A percentile compares a stretch with the other conserved stretches of the same genome.
Evolutionary conservation across 1,140 invertebrate species (phyloP).

Genomic region (Microplitis demolitor): DNA sequence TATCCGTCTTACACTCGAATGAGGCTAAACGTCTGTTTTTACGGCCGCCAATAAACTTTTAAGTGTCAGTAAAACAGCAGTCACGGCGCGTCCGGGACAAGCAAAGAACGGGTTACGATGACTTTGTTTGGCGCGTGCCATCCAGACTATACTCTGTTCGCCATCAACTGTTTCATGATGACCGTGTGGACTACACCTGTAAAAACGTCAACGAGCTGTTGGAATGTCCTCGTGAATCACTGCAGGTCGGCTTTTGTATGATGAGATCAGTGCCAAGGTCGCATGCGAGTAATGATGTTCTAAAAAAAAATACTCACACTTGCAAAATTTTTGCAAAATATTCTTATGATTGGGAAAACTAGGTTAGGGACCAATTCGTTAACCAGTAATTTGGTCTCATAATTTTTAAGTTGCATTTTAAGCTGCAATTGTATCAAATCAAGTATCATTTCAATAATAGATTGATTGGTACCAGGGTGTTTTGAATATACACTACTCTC

Average conservation of each 20-base stretch:
- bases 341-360: constrained; percentile 35
- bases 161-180: constrained; percentile 18
- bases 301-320: constrained; percentile 27
- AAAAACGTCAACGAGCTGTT: constrained; percentile 30
- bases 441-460: too few relatives aligned
- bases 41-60: constrained; percentile 61
- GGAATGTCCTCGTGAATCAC: constrained; percentile 17
- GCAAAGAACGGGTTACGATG: neutral
- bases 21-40: constrained; percentile 59
- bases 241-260: neutral
- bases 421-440: too few relatives aligned
- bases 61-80: constrained; percentile 59
- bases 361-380: too few relatives aligned
- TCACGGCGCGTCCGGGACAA: constrained; percentile 9
- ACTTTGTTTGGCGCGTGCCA: constrained; percentile 20
- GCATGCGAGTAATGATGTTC: constrained; percentile 21
- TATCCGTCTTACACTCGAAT: constrained; percentile 45
- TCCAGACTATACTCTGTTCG: neutral
- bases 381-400: too few relatives aligned
- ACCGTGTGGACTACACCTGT: constrained; percentile 36
- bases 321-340: constrained; percentile 44
- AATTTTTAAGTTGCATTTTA: too few relatives aligned
- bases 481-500: too few relatives aligned
- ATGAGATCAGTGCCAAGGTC: constrained; percentile 58
- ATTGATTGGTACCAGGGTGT: too few relatives aligned